Percentiles rank a stretch among this genome's conserved stretches.
Evolutionary conservation across 2,797 vertebrate species (phyloP).

Genomic region (Graptemys geographica): DNA sequence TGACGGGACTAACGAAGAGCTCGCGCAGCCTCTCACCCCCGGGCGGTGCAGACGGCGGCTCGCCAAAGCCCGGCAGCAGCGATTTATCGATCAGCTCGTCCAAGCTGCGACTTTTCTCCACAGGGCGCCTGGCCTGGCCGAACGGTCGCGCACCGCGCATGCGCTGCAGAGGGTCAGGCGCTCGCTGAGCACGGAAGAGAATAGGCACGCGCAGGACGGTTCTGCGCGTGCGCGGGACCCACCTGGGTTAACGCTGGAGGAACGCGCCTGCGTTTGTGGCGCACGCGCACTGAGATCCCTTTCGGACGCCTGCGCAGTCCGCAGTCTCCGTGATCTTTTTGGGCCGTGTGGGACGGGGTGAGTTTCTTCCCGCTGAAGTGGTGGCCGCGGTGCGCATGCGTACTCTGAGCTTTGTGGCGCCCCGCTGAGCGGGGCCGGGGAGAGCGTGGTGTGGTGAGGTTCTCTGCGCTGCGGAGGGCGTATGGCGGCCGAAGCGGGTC

Average conservation of each 20-base stretch:
- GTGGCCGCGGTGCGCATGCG: rapidly evolving
- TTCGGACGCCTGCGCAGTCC: background rate
- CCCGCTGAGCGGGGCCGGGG: rapidly evolving
- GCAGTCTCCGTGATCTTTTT: rapidly evolving
- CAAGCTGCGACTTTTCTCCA: background rate
- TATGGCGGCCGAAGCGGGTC: background rate
- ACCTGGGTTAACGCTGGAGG: no score
- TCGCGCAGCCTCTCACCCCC: constrained; percentile 4
- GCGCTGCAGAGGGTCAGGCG: background rate
- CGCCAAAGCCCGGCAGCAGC: background rate
- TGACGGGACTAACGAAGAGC: background rate
- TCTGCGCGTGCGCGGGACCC: background rate
- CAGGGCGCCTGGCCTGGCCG: background rate
- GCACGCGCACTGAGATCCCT: rapidly evolving
- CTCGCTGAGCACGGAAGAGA: background rate
- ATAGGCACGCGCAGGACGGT: background rate
- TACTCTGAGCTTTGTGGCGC: rapidly evolving
- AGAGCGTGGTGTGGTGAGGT: background rate
- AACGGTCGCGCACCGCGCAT: background rate
- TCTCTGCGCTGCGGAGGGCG: rapidly evolving
- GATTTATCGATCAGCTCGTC: background rate
- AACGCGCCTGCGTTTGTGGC: rapidly evolving
- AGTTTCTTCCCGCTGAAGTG: rapidly evolving
- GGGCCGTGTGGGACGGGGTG: rapidly evolving
- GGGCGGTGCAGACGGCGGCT: background rate